These are phyloP conservation scores for Dissostichus mawsoni DNA, from an alignment of 2,113 vertebrate genomes.

Conservation along the genomic window DNA sequence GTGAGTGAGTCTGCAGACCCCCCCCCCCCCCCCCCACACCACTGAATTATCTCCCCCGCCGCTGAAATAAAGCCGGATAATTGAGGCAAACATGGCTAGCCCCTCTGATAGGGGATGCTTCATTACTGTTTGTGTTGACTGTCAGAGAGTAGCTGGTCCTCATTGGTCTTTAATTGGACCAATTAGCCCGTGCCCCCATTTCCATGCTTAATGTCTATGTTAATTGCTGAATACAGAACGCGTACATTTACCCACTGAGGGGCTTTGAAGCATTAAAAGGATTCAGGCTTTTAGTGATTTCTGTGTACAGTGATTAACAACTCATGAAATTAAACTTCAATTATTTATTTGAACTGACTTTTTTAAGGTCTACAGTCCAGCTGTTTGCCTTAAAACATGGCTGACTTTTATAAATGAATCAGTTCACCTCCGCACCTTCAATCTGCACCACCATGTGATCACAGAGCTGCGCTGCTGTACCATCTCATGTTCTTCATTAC, in stretches of 20 bases:
- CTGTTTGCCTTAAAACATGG: not conserved
- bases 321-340: conserved; percentile 6
- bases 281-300: conserved; percentile 40
- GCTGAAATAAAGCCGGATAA: conserved; percentile 71
- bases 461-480: not conserved
- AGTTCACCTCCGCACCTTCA: not conserved
- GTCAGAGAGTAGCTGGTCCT: conserved; percentile 66
- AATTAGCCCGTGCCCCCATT: conserved; percentile 74
- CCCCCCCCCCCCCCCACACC: not conserved
- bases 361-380: not conserved
- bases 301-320: conserved; percentile 39
- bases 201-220: conserved; percentile 72
- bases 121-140: conserved; percentile 78
- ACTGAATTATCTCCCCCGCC: conserved; percentile 34
- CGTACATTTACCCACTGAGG: conserved; percentile 41
- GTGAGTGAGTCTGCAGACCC: conserved; percentile 19
- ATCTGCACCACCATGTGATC: not conserved
- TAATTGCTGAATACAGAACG: conserved; percentile 51
- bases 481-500: conserved; percentile 32
- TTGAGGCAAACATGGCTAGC: conserved; percentile 68
- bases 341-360: not conserved
- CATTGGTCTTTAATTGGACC: conserved; percentile 71
- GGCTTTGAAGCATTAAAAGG: conserved; percentile 49
- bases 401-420: not conserved
- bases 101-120: conserved; percentile 62